phyloP scores from a whole-genome alignment of 2,888 invertebrate species.

The Listrodromus nycthemerus region DNA sequence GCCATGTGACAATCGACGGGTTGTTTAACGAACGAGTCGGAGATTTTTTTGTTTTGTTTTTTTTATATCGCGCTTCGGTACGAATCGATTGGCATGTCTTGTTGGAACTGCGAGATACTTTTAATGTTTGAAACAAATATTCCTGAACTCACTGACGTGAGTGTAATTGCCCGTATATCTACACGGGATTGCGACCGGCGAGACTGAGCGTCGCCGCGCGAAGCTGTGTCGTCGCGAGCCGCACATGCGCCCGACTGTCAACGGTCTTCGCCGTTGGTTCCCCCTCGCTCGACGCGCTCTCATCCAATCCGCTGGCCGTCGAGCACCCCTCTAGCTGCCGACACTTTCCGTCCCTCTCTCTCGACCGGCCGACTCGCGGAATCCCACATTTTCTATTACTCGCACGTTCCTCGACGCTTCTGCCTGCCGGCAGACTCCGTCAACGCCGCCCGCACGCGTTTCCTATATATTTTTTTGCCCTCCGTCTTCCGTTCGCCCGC shows the following conservation, averaged over 20 bases:
- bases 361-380: constrained; percentile 3
- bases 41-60: not conserved
- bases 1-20: not conserved
- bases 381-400: not conserved
- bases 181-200: constrained; percentile 81
- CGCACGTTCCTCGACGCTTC: constrained; percentile 8
- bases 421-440: constrained; percentile 22
- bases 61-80: not conserved
- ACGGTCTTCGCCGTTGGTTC: constrained; percentile 51
- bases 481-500: constrained; percentile 1
- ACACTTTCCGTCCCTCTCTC: constrained; percentile 24
- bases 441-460: constrained; percentile 30
- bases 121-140: not conserved
- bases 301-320: constrained; percentile 48
- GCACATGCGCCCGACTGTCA: constrained; percentile 75
- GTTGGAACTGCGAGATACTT: not conserved
- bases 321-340: constrained; percentile 47
- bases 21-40: not conserved
- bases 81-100: not conserved
- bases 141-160: constrained; percentile 64
- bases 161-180: constrained; percentile 81
- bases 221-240: constrained; percentile 74
- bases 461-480: constrained; percentile 2
- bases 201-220: constrained; percentile 82
- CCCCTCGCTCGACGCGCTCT: constrained; percentile 64